Percentiles rank a stretch among this genome's conserved stretches.
phyloP scores from a whole-genome alignment of 2,888 invertebrate genomes.

The Blastobasis adustella region DNA sequence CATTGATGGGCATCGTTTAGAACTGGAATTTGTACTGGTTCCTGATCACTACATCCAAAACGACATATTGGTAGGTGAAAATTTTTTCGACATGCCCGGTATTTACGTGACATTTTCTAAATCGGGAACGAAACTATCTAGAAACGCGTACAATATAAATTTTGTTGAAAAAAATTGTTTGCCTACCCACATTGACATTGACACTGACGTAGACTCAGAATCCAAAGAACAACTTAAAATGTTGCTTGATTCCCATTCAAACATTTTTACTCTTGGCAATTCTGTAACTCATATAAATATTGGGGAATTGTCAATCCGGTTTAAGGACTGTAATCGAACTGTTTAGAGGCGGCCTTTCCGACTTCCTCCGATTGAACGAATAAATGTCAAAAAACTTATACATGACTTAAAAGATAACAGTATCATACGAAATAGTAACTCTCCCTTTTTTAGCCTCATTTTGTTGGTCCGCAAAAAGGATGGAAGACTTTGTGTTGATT shows the following conservation, averaged over 20 bases:
- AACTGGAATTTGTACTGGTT: constrained; percentile 1
- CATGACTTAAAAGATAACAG: too few relatives aligned
- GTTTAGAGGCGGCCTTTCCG: too few relatives aligned
- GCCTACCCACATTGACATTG: neutral
- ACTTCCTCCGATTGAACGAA: too few relatives aligned
- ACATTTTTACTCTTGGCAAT: neutral
- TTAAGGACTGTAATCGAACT: too few relatives aligned
- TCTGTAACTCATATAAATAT: too few relatives aligned
- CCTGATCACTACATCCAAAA: constrained; percentile 1
- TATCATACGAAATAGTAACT: too few relatives aligned
- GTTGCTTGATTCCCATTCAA: neutral
- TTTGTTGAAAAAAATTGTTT: neutral
- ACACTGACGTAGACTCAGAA: neutral
- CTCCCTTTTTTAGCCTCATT: too few relatives aligned
- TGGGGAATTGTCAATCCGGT: too few relatives aligned
- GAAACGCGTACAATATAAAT: neutral
- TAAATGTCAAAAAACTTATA: too few relatives aligned
- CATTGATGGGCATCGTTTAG: constrained; percentile 1
- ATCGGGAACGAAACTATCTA: neutral
- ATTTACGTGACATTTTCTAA: neutral
- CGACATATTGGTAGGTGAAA: constrained; percentile 1
- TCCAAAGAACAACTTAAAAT: neutral
- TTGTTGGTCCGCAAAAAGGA: too few relatives aligned
- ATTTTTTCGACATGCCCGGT: neutral
- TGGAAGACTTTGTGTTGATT: too few relatives aligned